phyloP scores from a whole-genome alignment of 64 coral and sea anemone genomes.

The Acropora yongei region DNA sequence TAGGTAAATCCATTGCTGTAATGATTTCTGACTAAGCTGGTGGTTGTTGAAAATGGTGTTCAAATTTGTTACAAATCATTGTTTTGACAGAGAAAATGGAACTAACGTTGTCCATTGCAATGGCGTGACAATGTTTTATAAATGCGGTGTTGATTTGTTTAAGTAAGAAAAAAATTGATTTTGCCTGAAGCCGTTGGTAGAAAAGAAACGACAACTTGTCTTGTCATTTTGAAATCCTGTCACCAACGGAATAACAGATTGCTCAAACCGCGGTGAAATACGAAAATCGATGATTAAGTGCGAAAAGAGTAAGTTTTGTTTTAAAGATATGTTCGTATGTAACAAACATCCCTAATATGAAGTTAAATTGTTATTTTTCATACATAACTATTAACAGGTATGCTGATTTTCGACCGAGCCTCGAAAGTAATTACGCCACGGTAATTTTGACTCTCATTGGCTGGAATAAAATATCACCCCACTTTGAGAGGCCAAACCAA shows the following conservation, averaged over 20 bases:
- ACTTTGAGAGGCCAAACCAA: not conserved
- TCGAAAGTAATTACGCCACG: too few species aligned
- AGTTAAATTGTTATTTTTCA: not conserved
- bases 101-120: not conserved
- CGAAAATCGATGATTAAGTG: not conserved
- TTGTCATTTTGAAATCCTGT: not conserved
- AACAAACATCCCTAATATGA: not conserved
- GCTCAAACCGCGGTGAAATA: not conserved
- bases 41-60: not conserved
- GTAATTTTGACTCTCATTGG: too few species aligned
- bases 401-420: too few species aligned
- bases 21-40: not conserved
- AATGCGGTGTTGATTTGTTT: too few species aligned
- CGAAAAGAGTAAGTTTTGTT: not conserved
- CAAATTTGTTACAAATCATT: not conserved
- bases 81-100: not conserved
- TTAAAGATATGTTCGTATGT: not conserved
- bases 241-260: not conserved
- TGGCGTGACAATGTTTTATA: not conserved
- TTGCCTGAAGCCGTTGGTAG: too few species aligned
- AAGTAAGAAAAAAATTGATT: too few species aligned
- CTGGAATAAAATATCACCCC: not conserved
- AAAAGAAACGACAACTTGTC: not conserved
- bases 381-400: not conserved
- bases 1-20: too few species aligned